phyloP scores from a whole-genome alignment of 2,797 vertebrate species.

The Clarias platycephalus region DNA sequence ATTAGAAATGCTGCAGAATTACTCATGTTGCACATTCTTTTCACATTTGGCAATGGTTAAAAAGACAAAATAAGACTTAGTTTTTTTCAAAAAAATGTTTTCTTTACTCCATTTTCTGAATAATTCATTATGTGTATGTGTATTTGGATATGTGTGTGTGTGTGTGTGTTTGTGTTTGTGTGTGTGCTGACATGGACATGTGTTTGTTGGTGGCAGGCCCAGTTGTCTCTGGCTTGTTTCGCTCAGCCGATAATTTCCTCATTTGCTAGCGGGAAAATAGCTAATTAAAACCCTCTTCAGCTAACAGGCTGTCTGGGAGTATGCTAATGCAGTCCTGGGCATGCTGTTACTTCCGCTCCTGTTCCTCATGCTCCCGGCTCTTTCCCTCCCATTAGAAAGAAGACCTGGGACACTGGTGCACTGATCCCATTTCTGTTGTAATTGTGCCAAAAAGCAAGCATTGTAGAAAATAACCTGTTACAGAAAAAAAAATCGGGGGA shows the following conservation, averaged over 20 bases:
- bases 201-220: slow-evolving; percentile 77
- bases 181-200: slow-evolving; percentile 51
- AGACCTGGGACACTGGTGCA: slow-evolving; percentile 75
- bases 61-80: slow-evolving; percentile 47
- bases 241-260: slow-evolving; percentile 93
- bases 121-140: slow-evolving; percentile 59
- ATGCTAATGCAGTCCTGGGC: slow-evolving; percentile 87
- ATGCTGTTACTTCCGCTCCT: slow-evolving; percentile 86
- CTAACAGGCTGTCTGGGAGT: slow-evolving; percentile 98
- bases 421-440: slow-evolving; percentile 78
- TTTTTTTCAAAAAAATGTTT: slow-evolving; percentile 11
- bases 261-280: slow-evolving; percentile 97
- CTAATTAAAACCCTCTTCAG: slow-evolving; percentile 99
- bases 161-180: slow-evolving; percentile 46
- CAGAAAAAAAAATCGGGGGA: not conserved
- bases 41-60: slow-evolving; percentile 52
- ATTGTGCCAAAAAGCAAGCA: slow-evolving; percentile 46
- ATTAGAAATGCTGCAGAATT: slow-evolving; percentile 43
- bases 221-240: slow-evolving; percentile 92
- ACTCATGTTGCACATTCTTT: slow-evolving; percentile 42
- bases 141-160: slow-evolving; percentile 31
- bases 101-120: slow-evolving; percentile 59
- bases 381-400: slow-evolving; percentile 76
- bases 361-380: slow-evolving; percentile 82
- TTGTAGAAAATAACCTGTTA: slow-evolving; percentile 21